These are phyloP conservation scores for Gastrophryne carolinensis DNA, from an alignment of 2,797 vertebrate genomes.

Conservation along the genomic window DNA sequence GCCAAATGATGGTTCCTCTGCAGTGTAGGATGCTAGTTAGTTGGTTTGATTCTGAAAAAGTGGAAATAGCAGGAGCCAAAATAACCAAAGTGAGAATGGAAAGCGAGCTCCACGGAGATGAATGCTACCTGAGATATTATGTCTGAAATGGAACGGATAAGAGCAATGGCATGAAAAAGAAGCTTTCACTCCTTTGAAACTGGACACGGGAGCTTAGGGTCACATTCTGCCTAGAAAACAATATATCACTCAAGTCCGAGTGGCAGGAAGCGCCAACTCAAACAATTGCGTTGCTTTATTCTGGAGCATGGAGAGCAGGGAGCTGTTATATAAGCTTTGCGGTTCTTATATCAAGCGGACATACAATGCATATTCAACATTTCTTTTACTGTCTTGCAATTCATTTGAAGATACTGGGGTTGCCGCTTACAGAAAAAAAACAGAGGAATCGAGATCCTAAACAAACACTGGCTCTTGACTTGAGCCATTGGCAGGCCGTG, in stretches of 20 bases:
- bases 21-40: too few species aligned
- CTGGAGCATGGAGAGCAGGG: background rate
- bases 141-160: background rate
- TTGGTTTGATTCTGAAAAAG: too few species aligned
- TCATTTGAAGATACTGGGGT: too few species aligned
- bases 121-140: background rate
- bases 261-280: constrained; percentile 4
- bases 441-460: too few species aligned
- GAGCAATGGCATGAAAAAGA: background rate
- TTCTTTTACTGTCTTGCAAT: too few species aligned
- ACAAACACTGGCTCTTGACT: too few species aligned
- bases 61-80: too few species aligned
- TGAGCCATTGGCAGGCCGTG: too few species aligned
- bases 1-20: too few species aligned
- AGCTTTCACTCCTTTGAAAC: constrained; percentile 22
- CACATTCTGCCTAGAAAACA: constrained; percentile 18
- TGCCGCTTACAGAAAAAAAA: too few species aligned
- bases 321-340: background rate
- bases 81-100: background rate
- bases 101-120: background rate
- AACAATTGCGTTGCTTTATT: background rate
- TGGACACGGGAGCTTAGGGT: constrained; percentile 5
- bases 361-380: too few species aligned
- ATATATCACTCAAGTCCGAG: constrained; percentile 14
- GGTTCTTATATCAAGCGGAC: too few species aligned